phyloP scores from a whole-genome alignment of 2,797 vertebrate species.

The Hyperoplus immaculatus region DNA sequence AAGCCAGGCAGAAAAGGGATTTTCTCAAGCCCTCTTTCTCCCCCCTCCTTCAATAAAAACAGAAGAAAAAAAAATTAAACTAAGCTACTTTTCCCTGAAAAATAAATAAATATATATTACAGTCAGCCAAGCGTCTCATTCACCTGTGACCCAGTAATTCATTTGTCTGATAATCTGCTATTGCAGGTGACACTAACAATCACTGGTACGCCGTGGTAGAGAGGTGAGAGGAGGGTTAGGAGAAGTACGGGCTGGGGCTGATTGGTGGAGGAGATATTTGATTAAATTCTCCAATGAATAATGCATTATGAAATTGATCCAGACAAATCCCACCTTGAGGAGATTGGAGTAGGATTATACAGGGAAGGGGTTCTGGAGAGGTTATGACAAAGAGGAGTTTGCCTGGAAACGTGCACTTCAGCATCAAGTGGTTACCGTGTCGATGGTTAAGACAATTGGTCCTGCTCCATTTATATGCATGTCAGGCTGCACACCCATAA shows the following conservation, averaged over 20 bases:
- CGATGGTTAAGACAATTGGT: slow-evolving; percentile 48
- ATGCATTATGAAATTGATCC: slow-evolving; percentile 81
- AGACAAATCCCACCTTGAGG: slow-evolving; percentile 79
- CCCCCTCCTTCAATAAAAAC: neutral
- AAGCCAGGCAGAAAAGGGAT: slow-evolving; percentile 73
- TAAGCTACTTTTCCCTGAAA: slow-evolving; percentile 71
- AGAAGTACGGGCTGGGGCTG: slow-evolving; percentile 39
- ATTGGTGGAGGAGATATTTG: slow-evolving; percentile 72
- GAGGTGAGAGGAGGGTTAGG: slow-evolving; percentile 17
- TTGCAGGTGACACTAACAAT: slow-evolving; percentile 78
- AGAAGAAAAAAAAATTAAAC: slow-evolving; percentile 39
- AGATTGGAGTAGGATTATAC: slow-evolving; percentile 73
- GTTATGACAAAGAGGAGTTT: slow-evolving; percentile 52
- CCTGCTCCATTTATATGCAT: slow-evolving; percentile 36
- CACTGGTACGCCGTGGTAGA: slow-evolving; percentile 61
- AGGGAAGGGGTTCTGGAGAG: slow-evolving; percentile 40
- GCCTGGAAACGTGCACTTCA: slow-evolving; percentile 56
- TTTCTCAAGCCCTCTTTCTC: slow-evolving; percentile 70
- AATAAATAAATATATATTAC: slow-evolving; percentile 62
- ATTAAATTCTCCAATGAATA: slow-evolving; percentile 83
- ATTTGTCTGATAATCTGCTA: slow-evolving; percentile 80
- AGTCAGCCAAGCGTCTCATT: slow-evolving; percentile 75
- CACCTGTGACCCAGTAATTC: slow-evolving; percentile 83
- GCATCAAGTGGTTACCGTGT: slow-evolving; percentile 57
- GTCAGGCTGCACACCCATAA: slow-evolving; percentile 14